Conservation (phyloP, 2,113 vertebrate genomes). For the Pheucticus melanocephalus region DNA sequence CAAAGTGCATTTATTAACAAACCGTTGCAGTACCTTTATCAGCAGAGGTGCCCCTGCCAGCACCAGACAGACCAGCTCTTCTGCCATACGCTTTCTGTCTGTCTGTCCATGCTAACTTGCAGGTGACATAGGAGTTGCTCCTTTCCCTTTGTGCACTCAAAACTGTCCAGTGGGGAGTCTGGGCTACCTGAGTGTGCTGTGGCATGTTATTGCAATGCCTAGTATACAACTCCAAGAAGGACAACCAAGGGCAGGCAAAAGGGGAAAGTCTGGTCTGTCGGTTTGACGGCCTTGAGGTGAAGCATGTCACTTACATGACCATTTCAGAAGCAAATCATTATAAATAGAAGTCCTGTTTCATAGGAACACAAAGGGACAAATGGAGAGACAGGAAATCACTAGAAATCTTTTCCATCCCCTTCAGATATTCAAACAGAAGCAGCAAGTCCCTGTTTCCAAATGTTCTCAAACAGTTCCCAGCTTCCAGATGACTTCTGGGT, state of each 20-base stretch:
- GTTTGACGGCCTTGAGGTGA: background rate
- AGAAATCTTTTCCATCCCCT: background rate
- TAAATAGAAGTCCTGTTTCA: background rate
- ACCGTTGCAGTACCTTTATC: background rate
- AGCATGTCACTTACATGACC: background rate
- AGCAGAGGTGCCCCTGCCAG: background rate
- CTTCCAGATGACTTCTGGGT: background rate
- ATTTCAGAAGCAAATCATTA: background rate
- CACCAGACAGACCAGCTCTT: background rate
- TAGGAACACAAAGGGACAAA: background rate
- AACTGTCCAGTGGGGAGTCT: background rate
- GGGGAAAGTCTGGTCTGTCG: background rate
- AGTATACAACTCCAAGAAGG: background rate
- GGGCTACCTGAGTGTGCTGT: background rate
- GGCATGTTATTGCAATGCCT: background rate
- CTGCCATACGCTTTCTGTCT: rapidly evolving
- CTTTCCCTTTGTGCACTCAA: background rate
- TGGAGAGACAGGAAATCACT: background rate
- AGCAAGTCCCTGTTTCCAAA: background rate
- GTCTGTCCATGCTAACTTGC: background rate
- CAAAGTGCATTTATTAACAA: background rate
- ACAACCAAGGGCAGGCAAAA: background rate
- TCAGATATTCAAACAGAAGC: background rate
- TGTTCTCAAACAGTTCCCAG: background rate
- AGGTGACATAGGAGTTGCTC: background rate